Evolutionary conservation across 92 coral and sea anemone genomes (phyloP).

Genomic region (Bergia sp.): DNA sequence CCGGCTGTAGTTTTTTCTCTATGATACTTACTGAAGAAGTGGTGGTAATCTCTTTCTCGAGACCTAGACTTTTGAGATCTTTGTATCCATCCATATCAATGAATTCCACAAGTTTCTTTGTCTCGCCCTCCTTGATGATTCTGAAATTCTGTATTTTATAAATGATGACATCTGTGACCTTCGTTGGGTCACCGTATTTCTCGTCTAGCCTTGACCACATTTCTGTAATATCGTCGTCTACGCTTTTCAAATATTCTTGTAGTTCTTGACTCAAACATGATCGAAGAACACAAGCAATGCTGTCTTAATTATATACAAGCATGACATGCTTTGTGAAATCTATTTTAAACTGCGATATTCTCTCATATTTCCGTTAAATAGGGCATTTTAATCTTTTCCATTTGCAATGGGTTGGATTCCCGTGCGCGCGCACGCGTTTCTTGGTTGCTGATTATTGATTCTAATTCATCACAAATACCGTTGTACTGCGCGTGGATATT

Average conservation of each 20-base stretch:
- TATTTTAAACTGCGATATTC: slow-evolving; percentile 47
- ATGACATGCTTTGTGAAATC: slow-evolving; percentile 59
- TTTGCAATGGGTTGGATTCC: too few relatives aligned
- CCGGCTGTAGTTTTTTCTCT: slow-evolving; percentile 50
- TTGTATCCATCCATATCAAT: slow-evolving; percentile 52
- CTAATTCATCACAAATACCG: too few relatives aligned
- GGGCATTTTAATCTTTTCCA: slow-evolving; percentile 12
- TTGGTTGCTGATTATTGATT: too few relatives aligned
- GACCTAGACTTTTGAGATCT: slow-evolving; percentile 51
- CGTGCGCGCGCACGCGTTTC: too few relatives aligned
- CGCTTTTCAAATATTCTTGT: slow-evolving; percentile 22
- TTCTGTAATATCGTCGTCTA: slow-evolving; percentile 38
- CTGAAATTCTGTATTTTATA: slow-evolving; percentile 8
- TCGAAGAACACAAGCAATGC: slow-evolving; percentile 46
- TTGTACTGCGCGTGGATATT: too few relatives aligned
- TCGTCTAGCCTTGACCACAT: slow-evolving; percentile 44
- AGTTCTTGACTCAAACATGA: slow-evolving; percentile 57
- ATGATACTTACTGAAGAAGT: slow-evolving; percentile 59
- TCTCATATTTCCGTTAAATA: not conserved
- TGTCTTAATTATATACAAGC: slow-evolving; percentile 43
- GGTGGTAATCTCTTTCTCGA: slow-evolving; percentile 60
- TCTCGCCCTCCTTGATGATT: slow-evolving; percentile 37
- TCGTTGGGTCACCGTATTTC: slow-evolving; percentile 50
- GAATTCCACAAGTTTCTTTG: slow-evolving; percentile 50
- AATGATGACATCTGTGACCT: slow-evolving; percentile 39